Evolutionary conservation across 2,113 vertebrate genomes (phyloP).

Genomic region (Cranoglanis bouderius): DNA sequence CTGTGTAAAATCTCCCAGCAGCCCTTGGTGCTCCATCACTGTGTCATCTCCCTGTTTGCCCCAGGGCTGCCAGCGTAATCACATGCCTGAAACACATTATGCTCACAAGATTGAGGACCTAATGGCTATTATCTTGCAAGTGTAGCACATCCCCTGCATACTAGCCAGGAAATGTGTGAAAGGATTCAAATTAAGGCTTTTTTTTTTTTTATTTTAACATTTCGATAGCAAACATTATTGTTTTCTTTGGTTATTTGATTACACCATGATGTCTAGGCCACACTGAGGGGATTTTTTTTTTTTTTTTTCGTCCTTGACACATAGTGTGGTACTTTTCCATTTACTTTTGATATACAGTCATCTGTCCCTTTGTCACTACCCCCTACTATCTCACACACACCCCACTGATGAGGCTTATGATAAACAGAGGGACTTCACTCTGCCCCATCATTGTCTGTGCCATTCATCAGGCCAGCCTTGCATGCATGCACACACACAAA

Average conservation of each 20-base stretch:
- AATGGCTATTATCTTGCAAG: slow-evolving; percentile 47
- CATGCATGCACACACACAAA: slow-evolving; percentile 23
- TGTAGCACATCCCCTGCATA: slow-evolving; percentile 40
- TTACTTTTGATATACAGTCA: background rate
- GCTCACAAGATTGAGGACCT: slow-evolving; percentile 57
- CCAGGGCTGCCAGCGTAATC: slow-evolving; percentile 50
- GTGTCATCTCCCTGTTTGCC: slow-evolving; percentile 43
- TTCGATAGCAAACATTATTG: background rate
- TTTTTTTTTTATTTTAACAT: background rate
- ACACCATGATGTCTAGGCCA: slow-evolving; percentile 3
- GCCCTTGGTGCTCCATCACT: slow-evolving; percentile 47
- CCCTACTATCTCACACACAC: slow-evolving; percentile 8
- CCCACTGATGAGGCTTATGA: slow-evolving; percentile 45
- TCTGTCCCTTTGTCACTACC: slow-evolving; percentile 34
- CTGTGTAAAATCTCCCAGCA: slow-evolving; percentile 40
- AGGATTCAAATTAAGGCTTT: slow-evolving; percentile 27
- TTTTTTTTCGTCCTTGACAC: slow-evolving; percentile 30
- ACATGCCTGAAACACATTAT: slow-evolving; percentile 59
- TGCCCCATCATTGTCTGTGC: slow-evolving; percentile 35
- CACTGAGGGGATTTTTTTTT: slow-evolving; percentile 20
- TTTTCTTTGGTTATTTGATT: background rate
- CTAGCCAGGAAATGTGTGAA: slow-evolving; percentile 17
- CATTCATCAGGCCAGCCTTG: slow-evolving; percentile 45
- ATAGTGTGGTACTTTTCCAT: background rate
- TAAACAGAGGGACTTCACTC: slow-evolving; percentile 46